Evolutionary conservation across 2,888 invertebrate species (phyloP), one percentile per base, ranked within the genome.

Genomic region (Thyatira batis): DNA sequence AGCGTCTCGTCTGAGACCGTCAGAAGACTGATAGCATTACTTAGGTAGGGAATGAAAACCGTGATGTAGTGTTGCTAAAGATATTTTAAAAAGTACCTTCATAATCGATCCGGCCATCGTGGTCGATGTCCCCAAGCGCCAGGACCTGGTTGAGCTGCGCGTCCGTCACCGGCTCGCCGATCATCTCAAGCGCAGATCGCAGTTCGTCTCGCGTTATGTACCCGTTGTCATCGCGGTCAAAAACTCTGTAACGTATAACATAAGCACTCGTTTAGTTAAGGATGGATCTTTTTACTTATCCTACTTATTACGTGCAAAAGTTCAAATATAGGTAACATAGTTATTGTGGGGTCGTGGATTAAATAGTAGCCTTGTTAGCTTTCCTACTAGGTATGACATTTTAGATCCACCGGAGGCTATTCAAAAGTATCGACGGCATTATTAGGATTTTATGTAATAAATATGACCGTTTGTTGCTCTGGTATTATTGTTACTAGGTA

Each of bases 211-310:
- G 93, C 43, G 96, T 97, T 81, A 98, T 97, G 86, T 95, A 98
- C 28, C 98, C 98, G 84, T 98, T 97, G 75, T 96, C 95, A 80
- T 98, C 97, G 55, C 97, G 94, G 90, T 98, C 97, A 82, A 98
- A 97, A 52, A 96, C 97, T 81, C 96, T 94, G 78, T 0, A 76
- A 73, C 13, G 30, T 46, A 20, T 25, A 20, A 33, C 50, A 9
- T 20, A n/a, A n/a, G 33, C 27, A 5, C 3, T 4, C 21, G 51
- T 30, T 11, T 6, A 51, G n/a, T 11, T 20, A 23, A 21, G 3
- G 3, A 44, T 10, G 3, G 3, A 30, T 8, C 25, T 20, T 6
- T n/a, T n/a, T n/a, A n/a, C n/a, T n/a, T n/a, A n/a, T n/a, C n/a
- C n/a, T n/a, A n/a, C n/a, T n/a, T n/a, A n/a, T n/a, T n/a, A n/a